Conservation (phyloP, 2,888 invertebrate genomes). For the Xanthia togata region DNA sequence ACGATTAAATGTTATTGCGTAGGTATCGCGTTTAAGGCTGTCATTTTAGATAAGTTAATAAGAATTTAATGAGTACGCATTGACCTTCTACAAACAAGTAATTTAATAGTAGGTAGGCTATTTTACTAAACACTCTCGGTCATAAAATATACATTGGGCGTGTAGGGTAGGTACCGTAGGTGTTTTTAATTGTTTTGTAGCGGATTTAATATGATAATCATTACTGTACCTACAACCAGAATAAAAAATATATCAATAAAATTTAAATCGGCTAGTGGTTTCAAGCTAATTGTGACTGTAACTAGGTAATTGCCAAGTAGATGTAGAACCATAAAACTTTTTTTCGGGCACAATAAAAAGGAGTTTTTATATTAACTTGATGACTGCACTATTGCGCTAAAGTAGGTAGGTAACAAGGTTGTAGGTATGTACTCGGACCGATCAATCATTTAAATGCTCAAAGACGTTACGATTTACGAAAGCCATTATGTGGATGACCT, state of each 20-base stretch:
- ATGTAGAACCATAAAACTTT: neutral
- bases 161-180: neutral
- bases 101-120: neutral
- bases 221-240: neutral
- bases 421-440: neutral
- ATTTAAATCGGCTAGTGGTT: too few species aligned
- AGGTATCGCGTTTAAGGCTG: conserved; percentile 10
- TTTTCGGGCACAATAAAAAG: neutral
- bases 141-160: neutral
- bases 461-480: conserved; percentile 18
- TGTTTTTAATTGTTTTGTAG: neutral
- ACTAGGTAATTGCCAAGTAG: too few species aligned
- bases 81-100: conserved; percentile 30
- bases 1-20: conserved; percentile 39
- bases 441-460: conserved; percentile 9
- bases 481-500: conserved; percentile 27
- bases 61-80: conserved; percentile 27
- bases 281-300: too few species aligned
- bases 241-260: too few species aligned
- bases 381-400: too few species aligned
- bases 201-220: neutral
- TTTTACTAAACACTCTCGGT: neutral
- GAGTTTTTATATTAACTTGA: neutral
- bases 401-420: too few species aligned
- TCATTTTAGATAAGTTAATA: conserved; percentile 23